These are phyloP conservation scores for Syritta pipiens DNA, from an alignment of 2,888 invertebrate genomes.

Conservation along the genomic window DNA sequence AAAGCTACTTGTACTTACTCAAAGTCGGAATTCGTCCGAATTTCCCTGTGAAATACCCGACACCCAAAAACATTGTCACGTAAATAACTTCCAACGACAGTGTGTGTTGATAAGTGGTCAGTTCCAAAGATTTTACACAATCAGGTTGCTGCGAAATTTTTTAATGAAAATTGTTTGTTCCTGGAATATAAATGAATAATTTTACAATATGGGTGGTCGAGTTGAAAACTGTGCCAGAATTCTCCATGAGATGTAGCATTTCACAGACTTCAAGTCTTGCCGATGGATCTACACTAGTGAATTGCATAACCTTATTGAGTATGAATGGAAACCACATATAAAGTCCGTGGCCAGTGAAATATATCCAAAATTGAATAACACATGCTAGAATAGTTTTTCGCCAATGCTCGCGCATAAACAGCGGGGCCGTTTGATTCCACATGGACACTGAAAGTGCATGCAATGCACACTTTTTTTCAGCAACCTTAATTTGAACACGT, in stretches of 20 bases:
- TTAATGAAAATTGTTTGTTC: neutral
- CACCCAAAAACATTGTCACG: slow-evolving; percentile 68
- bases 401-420: slow-evolving; percentile 74
- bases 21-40: slow-evolving; percentile 71
- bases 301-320: slow-evolving; percentile 74
- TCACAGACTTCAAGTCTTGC: slow-evolving; percentile 73
- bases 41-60: slow-evolving; percentile 71
- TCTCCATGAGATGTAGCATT: slow-evolving; percentile 68
- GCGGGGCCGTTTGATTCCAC: slow-evolving; percentile 76
- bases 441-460: slow-evolving; percentile 69
- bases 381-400: slow-evolving; percentile 74
- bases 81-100: slow-evolving; percentile 73
- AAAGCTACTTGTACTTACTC: slow-evolving; percentile 66
- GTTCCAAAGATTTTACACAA: slow-evolving; percentile 70
- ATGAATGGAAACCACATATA: slow-evolving; percentile 78
- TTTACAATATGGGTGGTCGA: slow-evolving; percentile 21
- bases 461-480: neutral
- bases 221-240: neutral
- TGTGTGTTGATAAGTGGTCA: slow-evolving; percentile 73
- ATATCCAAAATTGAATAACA: slow-evolving; percentile 75
- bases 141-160: neutral
- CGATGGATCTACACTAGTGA: slow-evolving; percentile 69
- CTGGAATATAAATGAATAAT: neutral
- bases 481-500: neutral
- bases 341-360: slow-evolving; percentile 74